Percentiles rank a stretch among this genome's conserved stretches.
Conservation (phyloP, 2,888 invertebrate species). For the Seladonia tumulorum region DNA sequence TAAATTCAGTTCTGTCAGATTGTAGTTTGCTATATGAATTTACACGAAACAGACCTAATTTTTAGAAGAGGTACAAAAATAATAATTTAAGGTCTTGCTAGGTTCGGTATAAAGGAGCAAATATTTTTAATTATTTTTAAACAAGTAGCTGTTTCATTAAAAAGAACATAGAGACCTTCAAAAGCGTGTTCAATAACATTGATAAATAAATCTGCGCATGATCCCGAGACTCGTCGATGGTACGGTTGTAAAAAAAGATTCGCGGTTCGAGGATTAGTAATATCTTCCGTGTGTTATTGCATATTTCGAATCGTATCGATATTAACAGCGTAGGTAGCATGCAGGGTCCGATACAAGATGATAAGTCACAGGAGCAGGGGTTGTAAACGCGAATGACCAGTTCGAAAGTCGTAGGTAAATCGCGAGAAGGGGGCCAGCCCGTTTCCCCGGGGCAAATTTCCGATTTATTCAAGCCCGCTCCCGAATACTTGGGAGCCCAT, state of each 20-base stretch:
- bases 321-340: not conserved
- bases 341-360: not conserved
- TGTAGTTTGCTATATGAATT: too few species aligned
- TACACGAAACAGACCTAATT: too few species aligned
- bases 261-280: not conserved
- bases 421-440: slow-evolving; percentile 49
- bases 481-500: slow-evolving; percentile 81
- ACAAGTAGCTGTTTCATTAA: too few species aligned
- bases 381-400: slow-evolving; percentile 59
- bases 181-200: not conserved
- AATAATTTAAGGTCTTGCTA: too few species aligned
- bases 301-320: not conserved
- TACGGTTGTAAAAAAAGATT: not conserved
- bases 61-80: too few species aligned
- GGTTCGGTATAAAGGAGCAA: too few species aligned
- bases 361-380: slow-evolving; percentile 33
- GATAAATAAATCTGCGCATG: not conserved
- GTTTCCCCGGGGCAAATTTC: slow-evolving; percentile 75
- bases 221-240: not conserved
- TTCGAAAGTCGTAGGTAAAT: slow-evolving; percentile 69
- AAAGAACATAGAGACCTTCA: not conserved
- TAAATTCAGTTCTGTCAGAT: too few species aligned
- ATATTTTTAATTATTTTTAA: too few species aligned
- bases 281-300: not conserved
- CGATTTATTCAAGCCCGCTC: slow-evolving; percentile 81